Base-by-base conservation (phyloP, 2,797 vertebrate genomes). In the Pristis pectinata region DNA sequence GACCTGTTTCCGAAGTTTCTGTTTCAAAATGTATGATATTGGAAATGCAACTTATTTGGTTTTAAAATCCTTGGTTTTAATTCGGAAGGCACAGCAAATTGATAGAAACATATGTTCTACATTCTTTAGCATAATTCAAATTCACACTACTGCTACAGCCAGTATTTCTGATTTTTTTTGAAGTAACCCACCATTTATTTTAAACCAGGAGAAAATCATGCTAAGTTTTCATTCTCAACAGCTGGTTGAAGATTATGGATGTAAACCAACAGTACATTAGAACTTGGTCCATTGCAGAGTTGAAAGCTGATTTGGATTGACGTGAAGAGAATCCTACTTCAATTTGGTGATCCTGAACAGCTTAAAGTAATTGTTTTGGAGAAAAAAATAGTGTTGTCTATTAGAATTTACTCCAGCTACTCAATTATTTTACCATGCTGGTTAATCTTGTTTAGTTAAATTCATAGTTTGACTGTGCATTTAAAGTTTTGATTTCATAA, bases 401-500 rank as follows among this genome's bases (percentile, higher is more conserved):
- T 24, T 91, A 64, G 19, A 91, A 91, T 41, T 41, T 22, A 61
- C n/a, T 67, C 30, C 61, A 15, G 61, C 70, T 74, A 74, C 22
- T 74, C 70, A 27, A 74, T 64, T 64, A 64, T 74, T 49, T 76
- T 94, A 49, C 41, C 27, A 44, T 49, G 41, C 27, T 70, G 37
- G 15, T 59, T 91, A 76, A 93, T 74, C 92, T 9, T 67, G n/a
- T 59, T 91, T 17, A 87, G 61, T 64, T 61, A 76, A 76, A n/a
- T n/a, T 76, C 17, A 44, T 94, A 76, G 94, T 76, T 94, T 76
- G 64, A 37, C 76, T 94, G 49, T 76, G 93, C 44, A 53, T 74
- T 93, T 44, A 93, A 93, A 17, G 44, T 74, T 74, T 53, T 72
- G 64, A 61, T 53, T 41, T 53, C 10, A 44, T 13, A 87, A 72